Conservation (phyloP, 2,888 invertebrate species). For the Drosophila yooni region DNA sequence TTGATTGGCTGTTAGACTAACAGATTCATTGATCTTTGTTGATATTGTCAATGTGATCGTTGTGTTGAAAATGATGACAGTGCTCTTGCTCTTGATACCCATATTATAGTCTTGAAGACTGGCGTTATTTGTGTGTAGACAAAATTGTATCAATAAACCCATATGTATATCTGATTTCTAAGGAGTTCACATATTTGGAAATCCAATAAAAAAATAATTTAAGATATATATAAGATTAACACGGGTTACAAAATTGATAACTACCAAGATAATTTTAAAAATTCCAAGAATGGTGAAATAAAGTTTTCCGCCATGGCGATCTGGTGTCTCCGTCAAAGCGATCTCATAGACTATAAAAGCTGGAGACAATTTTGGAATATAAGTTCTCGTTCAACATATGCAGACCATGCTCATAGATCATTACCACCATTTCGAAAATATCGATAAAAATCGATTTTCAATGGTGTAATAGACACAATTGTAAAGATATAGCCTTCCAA, state of each 20-base stretch:
- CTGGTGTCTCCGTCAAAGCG: neutral
- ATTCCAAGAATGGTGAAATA: neutral
- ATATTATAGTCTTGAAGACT: neutral
- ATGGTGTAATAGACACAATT: neutral
- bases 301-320: neutral
- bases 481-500: neutral
- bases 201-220: neutral
- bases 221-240: neutral
- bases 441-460: neutral
- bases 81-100: neutral
- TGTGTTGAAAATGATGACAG: constrained; percentile 17
- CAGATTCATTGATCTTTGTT: constrained; percentile 13
- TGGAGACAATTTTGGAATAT: neutral
- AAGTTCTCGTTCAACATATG: neutral
- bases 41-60: constrained; percentile 37
- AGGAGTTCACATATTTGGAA: too few relatives aligned
- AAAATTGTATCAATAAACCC: neutral
- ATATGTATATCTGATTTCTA: neutral
- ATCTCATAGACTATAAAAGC: neutral
- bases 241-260: neutral
- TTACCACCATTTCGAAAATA: too few relatives aligned
- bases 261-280: neutral
- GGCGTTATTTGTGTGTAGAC: neutral
- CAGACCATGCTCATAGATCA: neutral
- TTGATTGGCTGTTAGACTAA: constrained; percentile 32